phyloP scores from a whole-genome alignment of 1,140 invertebrate species.

The Brachionus manjavacas region DNA sequence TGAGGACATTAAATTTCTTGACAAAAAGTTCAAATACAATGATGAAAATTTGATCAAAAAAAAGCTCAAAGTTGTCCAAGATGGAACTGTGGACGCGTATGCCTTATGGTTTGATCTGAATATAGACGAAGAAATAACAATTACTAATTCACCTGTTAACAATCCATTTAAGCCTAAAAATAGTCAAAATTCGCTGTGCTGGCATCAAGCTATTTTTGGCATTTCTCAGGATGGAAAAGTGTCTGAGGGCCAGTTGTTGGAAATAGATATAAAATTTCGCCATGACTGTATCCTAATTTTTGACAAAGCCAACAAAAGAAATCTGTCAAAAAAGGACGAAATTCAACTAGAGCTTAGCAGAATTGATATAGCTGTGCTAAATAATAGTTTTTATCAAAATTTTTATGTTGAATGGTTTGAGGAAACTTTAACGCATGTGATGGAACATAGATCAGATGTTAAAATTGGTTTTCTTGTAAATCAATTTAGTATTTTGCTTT shows the following conservation, averaged over 20 bases:
- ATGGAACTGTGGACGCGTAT: slow-evolving; percentile 9
- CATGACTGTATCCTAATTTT: slow-evolving; percentile 11
- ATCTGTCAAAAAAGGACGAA: neutral
- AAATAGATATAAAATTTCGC: neutral
- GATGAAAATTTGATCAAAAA: neutral
- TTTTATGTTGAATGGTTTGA: slow-evolving; percentile 29
- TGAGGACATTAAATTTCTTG: slow-evolving; percentile 13
- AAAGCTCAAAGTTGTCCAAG: neutral
- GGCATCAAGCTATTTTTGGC: slow-evolving; percentile 13
- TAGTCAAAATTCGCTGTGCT: slow-evolving; percentile 28
- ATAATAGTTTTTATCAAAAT: slow-evolving; percentile 17
- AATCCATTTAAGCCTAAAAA: neutral
- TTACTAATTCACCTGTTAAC: neutral
- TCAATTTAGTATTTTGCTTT: slow-evolving; percentile 6
- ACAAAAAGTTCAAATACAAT: neutral
- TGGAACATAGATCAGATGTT: neutral
- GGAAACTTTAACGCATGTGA: neutral
- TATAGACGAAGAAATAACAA: slow-evolving; percentile 12
- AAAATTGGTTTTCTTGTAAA: neutral
- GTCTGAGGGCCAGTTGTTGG: neutral
- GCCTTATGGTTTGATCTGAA: slow-evolving; percentile 35
- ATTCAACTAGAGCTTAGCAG: neutral
- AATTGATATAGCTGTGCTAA: neutral
- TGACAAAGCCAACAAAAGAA: neutral
- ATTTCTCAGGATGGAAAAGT: neutral